These are phyloP conservation scores for Microctenopoma stevenorrisi DNA, from an alignment of 2,797 vertebrate species.

Conservation along the genomic window DNA sequence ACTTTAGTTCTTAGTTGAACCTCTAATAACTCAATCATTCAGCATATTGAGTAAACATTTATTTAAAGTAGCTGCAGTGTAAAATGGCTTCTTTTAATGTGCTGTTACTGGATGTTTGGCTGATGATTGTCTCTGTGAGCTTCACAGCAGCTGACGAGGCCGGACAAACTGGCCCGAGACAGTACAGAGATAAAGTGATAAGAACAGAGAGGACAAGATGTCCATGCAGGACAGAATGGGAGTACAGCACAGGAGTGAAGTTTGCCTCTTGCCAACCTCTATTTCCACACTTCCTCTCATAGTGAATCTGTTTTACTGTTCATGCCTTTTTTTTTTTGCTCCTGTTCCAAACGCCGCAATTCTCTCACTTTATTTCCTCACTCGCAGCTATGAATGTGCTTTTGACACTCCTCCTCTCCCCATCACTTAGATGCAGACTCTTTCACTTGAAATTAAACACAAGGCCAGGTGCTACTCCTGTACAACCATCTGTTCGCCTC, in stretches of 20 bases:
- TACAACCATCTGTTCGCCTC: conserved; percentile 81
- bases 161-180: conserved; percentile 45
- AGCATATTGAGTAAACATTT: conserved; percentile 5
- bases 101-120: conserved; percentile 9
- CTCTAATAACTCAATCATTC: neutral
- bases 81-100: conserved; percentile 21
- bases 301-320: conserved; percentile 41
- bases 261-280: conserved; percentile 28
- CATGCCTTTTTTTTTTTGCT: neutral
- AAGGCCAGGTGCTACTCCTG: conserved; percentile 81
- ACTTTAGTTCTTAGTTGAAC: neutral
- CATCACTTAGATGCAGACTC: conserved; percentile 57
- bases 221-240: conserved; percentile 42
- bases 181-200: conserved; percentile 54
- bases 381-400: conserved; percentile 50
- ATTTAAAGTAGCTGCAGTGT: neutral
- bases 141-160: conserved; percentile 34
- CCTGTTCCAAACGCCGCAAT: conserved; percentile 3
- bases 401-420: conserved; percentile 57
- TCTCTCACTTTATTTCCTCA: conserved; percentile 42
- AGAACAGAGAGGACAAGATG: conserved; percentile 52
- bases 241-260: conserved; percentile 19
- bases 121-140: conserved; percentile 34
- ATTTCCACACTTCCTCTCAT: conserved; percentile 48
- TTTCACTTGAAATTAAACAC: conserved; percentile 86